phyloP scores from a whole-genome alignment of 2,888 invertebrate species.

The Acrocyrtus sp. region DNA sequence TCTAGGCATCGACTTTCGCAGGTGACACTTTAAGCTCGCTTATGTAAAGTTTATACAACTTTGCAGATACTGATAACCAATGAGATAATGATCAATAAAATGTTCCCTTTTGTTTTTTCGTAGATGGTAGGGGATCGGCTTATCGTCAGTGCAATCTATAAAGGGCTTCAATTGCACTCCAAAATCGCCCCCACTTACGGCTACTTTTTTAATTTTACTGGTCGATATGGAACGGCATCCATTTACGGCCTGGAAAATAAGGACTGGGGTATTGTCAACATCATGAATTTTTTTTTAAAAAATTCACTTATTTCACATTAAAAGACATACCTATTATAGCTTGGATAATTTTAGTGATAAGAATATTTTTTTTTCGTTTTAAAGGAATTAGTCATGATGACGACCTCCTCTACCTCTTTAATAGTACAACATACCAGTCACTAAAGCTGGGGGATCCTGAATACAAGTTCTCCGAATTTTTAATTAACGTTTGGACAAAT shows the following conservation, averaged over 20 bases:
- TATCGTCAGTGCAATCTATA: conserved; percentile 44
- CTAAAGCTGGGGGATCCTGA: conserved; percentile 48
- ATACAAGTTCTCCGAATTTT: conserved; percentile 53
- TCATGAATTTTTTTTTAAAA: not conserved
- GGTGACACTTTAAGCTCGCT: too few relatives aligned
- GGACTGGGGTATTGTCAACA: conserved; percentile 37
- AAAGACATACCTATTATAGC: not conserved
- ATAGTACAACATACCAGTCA: conserved; percentile 50
- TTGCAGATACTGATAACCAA: too few relatives aligned
- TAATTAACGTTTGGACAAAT: conserved; percentile 55
- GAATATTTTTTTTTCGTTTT: not conserved
- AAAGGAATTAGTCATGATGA: conserved; percentile 48
- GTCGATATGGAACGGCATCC: conserved; percentile 50
- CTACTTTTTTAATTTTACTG: conserved; percentile 57
- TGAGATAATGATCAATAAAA: not conserved
- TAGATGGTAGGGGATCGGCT: conserved; percentile 57
- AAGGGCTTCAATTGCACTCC: conserved; percentile 50
- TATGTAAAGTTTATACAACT: not conserved
- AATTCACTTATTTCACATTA: not conserved
- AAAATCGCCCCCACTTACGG: conserved; percentile 52
- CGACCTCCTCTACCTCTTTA: conserved; percentile 50
- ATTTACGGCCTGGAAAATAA: conserved; percentile 38
- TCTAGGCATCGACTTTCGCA: conserved; percentile 35
- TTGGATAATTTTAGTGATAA: not conserved
- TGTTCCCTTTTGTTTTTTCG: not conserved